A percentile compares a stretch with the other conserved stretches of the same genome.
Evolutionary conservation across 2,888 invertebrate species (phyloP).

Genomic region (Dromius quadrimaculatus): DNA sequence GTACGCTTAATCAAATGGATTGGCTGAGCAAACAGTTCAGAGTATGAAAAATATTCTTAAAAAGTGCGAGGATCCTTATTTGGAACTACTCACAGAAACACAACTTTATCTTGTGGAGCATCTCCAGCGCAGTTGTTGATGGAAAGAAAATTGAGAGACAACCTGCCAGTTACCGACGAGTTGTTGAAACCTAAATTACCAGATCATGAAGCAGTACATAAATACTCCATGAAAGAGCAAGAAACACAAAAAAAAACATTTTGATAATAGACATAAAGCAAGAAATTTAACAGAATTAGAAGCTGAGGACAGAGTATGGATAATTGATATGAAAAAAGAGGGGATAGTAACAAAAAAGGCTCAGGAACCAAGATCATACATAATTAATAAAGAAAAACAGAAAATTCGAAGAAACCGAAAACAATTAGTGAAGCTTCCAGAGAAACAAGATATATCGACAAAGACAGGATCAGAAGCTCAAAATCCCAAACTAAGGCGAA

Average conservation of each 20-base stretch:
- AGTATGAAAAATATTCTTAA: slow-evolving; percentile 56
- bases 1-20: slow-evolving; percentile 54
- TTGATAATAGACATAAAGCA: background rate
- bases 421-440: background rate
- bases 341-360: background rate
- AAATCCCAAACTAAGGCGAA: background rate
- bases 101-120: background rate
- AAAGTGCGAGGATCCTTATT: background rate
- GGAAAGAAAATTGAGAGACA: background rate
- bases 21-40: slow-evolving; percentile 55
- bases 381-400: background rate
- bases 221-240: background rate
- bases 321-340: background rate
- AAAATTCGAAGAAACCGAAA: slow-evolving; percentile 2
- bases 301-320: background rate
- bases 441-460: background rate
- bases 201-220: background rate
- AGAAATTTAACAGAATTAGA: background rate
- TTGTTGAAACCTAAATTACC: background rate
- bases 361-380: background rate
- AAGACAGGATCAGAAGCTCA: background rate
- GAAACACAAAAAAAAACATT: background rate
- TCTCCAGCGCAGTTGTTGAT: background rate
- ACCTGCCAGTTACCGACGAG: background rate
- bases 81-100: background rate